A percentile compares a stretch with the other conserved stretches of the same genome.
Conservation (phyloP, 2,113 vertebrate species). For the Lichenostomus cassidix region DNA sequence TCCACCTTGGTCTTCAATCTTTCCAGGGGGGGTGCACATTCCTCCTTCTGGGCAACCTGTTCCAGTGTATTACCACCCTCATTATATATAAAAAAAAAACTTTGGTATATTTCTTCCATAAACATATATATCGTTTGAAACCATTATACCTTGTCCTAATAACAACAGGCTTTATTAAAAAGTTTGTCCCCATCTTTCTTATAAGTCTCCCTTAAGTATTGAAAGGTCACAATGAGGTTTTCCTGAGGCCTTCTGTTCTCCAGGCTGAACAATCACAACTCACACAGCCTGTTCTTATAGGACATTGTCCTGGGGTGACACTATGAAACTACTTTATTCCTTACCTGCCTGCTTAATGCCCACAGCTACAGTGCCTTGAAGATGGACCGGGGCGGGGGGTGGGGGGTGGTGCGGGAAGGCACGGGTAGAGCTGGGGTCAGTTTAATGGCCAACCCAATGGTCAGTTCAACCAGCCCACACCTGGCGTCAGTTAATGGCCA, state of each 20-base stretch:
- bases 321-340: too few species aligned
- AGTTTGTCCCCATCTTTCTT: not conserved
- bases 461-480: too few species aligned
- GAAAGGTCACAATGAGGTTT: accelerated
- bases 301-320: too few species aligned
- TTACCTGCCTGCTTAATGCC: too few species aligned
- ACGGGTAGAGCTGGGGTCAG: too few species aligned
- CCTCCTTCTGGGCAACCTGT: not conserved
- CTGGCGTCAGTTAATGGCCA: too few species aligned
- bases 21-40: not conserved
- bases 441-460: too few species aligned
- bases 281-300: not conserved
- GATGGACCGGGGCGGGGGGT: too few species aligned
- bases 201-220: not conserved
- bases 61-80: not conserved
- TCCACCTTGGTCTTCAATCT: not conserved
- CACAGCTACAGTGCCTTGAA: too few species aligned
- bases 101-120: not conserved
- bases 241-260: not conserved
- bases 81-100: not conserved
- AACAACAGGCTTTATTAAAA: not conserved
- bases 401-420: too few species aligned
- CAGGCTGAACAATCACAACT: not conserved
- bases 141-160: not conserved
- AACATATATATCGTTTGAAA: not conserved